Base-by-base conservation (phyloP, 1,140 invertebrate species). In the Macrosteles quadrilineatus region DNA sequence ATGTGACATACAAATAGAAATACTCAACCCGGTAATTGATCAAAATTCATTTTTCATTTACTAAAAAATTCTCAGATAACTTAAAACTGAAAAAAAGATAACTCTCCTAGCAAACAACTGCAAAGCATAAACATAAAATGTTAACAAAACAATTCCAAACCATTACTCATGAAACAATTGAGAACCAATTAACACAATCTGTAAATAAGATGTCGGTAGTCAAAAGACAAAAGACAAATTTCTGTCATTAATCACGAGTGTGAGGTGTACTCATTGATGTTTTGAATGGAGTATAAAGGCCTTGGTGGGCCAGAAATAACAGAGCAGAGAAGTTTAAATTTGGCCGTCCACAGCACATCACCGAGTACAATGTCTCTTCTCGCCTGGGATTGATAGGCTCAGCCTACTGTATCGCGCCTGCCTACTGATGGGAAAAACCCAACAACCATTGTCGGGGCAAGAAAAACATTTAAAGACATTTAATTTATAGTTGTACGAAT, bases 261-360 rank as follows among this genome's bases (percentile, higher is more conserved):
- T 9, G 47, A n/a, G 47, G 21, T 9, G 47, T 9, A 19, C 6
- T 4, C 47, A 50, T 50, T 50, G 47, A 50, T n/a, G 14, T 17
- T 50, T 50, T 50, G 47, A 21, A 50, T 17, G 47, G 47, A 19
- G 47, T 4, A 50, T 21, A 50, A 50, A 50, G 47, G 47, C 47
- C 47, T 50, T 50, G 47, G 47, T 21, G 47, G 47, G 47, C 6
- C 47, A 4, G 47, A 50, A 50, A 50, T 50, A 50, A 50, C 47
- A 21, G 47, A 19, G 47, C 47, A 19, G 47, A 50, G 47, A 11
- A 50, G n/a, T 6, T 50, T 50, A 50, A 50, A 50, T 50, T 50
- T 50, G 47, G 47, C 47, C 47, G 47, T 50, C 47, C 47, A 50
- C 47, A 19, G 14, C 47, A 50, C 47, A 21, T 19, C 47, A 36